phyloP scores from a whole-genome alignment of 1,140 invertebrate genomes.

The Bombus confusus region DNA sequence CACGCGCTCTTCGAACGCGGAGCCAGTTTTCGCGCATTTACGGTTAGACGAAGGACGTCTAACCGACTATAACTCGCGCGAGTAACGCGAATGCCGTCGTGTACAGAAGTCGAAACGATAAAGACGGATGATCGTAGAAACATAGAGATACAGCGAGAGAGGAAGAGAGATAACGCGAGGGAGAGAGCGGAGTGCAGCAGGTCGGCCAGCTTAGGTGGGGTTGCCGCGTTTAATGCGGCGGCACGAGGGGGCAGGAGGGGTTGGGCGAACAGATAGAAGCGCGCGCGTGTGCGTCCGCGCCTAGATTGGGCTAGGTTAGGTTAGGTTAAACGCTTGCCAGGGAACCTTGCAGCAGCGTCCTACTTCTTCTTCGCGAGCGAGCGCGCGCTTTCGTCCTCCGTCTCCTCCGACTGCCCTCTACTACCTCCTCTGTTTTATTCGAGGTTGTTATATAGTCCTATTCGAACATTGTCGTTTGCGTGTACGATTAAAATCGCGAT shows the following conservation, averaged over 20 bases:
- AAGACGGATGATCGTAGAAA: slow-evolving; percentile 23
- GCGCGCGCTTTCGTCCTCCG: slow-evolving; percentile 54
- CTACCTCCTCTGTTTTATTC: slow-evolving; percentile 1
- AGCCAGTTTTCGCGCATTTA: slow-evolving; percentile 51
- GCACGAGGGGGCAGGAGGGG: slow-evolving; percentile 18
- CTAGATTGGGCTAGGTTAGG: slow-evolving; percentile 61
- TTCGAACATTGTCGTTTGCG: background rate
- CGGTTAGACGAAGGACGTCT: slow-evolving; percentile 51
- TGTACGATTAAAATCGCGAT: background rate
- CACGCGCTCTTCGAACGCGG: slow-evolving; percentile 7
- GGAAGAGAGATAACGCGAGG: background rate
- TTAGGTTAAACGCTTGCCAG: slow-evolving; percentile 63
- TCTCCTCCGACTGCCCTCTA: slow-evolving; percentile 41
- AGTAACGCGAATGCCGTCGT: slow-evolving; percentile 28
- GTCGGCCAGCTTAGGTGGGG: slow-evolving; percentile 44
- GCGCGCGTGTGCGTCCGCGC: slow-evolving; percentile 54
- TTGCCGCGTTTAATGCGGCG: slow-evolving; percentile 49
- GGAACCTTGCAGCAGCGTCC: slow-evolving; percentile 61
- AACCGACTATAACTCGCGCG: slow-evolving; percentile 40
- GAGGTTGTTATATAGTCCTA: slow-evolving; percentile 17
- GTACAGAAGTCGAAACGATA: slow-evolving; percentile 28
- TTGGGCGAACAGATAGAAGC: slow-evolving; percentile 37
- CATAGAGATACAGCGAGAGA: slow-evolving; percentile 9
- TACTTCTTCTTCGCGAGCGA: slow-evolving; percentile 65
- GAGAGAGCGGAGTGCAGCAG: slow-evolving; percentile 50